Evolutionary conservation across 2,888 invertebrate genomes (phyloP).

Genomic region (Drosophila nr. perissopoda): DNA sequence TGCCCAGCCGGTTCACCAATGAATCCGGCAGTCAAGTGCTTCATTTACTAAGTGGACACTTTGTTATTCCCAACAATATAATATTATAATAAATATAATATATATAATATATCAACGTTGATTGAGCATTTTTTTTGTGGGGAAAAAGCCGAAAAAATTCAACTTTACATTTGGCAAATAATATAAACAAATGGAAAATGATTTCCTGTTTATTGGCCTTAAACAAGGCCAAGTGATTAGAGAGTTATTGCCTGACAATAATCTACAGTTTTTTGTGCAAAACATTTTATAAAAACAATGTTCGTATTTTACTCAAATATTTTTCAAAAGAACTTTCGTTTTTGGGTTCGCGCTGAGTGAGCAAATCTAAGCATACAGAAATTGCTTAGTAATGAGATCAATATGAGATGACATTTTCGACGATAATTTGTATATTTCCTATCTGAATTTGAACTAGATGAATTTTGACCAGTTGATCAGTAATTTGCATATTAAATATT

Average conservation of each 20-base stretch:
- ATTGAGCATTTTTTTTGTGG: neutral
- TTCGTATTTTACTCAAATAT: no score
- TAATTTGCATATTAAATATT: neutral
- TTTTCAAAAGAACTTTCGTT: neutral
- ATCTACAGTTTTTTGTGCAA: neutral
- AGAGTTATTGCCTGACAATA: neutral
- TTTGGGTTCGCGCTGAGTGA: neutral
- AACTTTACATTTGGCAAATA: neutral
- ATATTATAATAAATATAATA: neutral
- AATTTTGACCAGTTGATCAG: neutral
- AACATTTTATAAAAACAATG: neutral
- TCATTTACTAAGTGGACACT: slow-evolving; percentile 67
- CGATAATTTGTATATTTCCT: no score
- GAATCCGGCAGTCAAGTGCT: slow-evolving; percentile 81
- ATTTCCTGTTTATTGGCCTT: neutral
- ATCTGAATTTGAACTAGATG: no score
- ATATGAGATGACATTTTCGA: neutral
- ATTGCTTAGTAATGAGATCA: neutral
- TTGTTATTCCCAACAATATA: neutral
- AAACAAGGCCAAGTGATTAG: neutral
- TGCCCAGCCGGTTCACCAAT: slow-evolving; percentile 78
- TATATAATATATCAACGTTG: neutral
- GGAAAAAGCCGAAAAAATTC: no score
- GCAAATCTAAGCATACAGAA: neutral
- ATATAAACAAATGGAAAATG: neutral